Base-by-base conservation (phyloP, 2,888 invertebrate species). In the Rotaria sp. region DNA sequence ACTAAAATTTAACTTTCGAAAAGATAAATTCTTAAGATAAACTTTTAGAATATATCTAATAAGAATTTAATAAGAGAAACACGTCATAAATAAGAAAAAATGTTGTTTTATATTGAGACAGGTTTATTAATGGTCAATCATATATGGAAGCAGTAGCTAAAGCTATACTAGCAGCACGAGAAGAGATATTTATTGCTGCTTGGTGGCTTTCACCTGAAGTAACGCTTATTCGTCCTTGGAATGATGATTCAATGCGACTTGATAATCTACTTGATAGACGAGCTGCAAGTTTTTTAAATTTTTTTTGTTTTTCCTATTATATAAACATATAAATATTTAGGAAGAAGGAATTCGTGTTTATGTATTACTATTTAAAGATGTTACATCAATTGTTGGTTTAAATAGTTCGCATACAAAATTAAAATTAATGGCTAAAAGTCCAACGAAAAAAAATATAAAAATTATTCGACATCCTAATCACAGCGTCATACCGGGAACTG, bases 181-280 rank as follows among this genome's bases (percentile, higher is more conserved):
- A 98, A 90, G 98, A 99, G 92, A 96, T 99, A 89, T 97, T 95
- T 92, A 97, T 99, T 86, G 95, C 97, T 0, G 98, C 97, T 92
- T 99, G 99, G 99, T 99, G 98, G 87, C 92, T 97, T 48, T 96
- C 96, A 90, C 97, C 97, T 0, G 96, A 97, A 92, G 95, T 97
- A 87, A 95, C 96, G 90, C 93, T 97, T 93, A 96, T 96, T 91
- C 92, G 97, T 59, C 96, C 96, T 0, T 94, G 94, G 0, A 93
- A 94, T 88, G 95, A 95, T 0, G 26, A 55, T 26, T n/a, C 67
- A 80, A 84, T 74, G 52, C 24, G 87, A 50, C 35, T 87, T 15
- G 85, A 87, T 86, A 86, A 85, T 67, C 52, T 87, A 30, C 35
- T 87, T 48, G 52, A 52, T 11, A 84, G 84, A 35, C 85, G 85